These are phyloP conservation scores for Trachurus trachurus DNA, from an alignment of 2,797 vertebrate species.

Conservation along the genomic window DNA sequence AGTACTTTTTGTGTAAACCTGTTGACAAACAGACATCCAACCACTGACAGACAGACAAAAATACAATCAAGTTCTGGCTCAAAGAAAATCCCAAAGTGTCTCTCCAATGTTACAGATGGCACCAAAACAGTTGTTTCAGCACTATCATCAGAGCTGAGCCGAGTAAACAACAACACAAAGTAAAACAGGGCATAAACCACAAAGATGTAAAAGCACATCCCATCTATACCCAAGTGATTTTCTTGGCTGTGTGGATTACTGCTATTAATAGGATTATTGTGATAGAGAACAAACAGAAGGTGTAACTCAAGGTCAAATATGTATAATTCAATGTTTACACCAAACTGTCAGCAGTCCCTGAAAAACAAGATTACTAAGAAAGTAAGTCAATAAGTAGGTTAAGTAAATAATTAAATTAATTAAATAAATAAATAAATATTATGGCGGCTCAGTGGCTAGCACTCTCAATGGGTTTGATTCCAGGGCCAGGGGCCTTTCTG, in stretches of 20 bases:
- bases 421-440: too few species aligned
- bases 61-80: not conserved
- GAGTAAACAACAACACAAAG: not conserved
- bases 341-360: not conserved
- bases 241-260: not conserved
- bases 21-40: not conserved
- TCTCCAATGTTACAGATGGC: not conserved
- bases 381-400: not conserved
- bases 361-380: slow-evolving; percentile 1
- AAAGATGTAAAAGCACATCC: not conserved
- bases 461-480: too few species aligned
- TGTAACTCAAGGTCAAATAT: not conserved
- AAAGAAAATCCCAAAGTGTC: not conserved
- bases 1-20: not conserved
- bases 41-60: not conserved
- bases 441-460: too few species aligned
- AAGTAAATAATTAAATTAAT: not conserved
- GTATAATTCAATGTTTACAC: slow-evolving; percentile 1
- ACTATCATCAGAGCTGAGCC: not conserved
- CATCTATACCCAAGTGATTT: not conserved
- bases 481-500: too few species aligned
- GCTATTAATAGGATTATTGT: slow-evolving; percentile 4
- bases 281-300: not conserved
- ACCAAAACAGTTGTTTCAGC: not conserved
- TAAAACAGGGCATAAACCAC: not conserved